Evolutionary conservation across 64 coral and sea anemone species (phyloP), one percentile per base, ranked within the genome.

Genomic region (Dendrophyllia cribrosa): DNA sequence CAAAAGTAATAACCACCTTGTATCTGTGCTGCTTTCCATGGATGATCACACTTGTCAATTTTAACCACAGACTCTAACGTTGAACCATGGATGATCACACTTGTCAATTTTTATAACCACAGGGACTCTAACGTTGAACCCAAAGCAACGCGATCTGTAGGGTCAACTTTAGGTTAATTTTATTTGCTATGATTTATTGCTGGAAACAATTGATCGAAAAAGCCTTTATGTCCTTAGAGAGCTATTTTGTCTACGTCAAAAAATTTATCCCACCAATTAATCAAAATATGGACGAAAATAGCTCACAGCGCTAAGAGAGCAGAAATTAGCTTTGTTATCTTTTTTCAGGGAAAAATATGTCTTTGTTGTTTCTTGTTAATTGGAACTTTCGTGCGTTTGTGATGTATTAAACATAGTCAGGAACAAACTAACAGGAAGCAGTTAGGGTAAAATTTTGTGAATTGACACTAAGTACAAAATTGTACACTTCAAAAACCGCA

Each of bases 401-500:
- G 22, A 15, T 4, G 0, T 4, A 17, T 17, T 4, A 69, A 11
- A 21, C 22, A 20, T 24, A 22, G 7, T 4, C 66, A 69, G 22
- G n/a, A 24, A 25, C 19, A 9, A n/a, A 25, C 12, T 43, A 9
- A 72, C 53, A 72, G 43, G 10, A 45, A 72, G 8, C 70, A 16
- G 14, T 72, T 72, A 10, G 25, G 23, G 3, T 45, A 46, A 46
- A 44, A 45, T 45, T 72, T 72, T 45, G 21, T 24, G 6, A 23
- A 9, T 24, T 64, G 22, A 22, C 66, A 5, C 22, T 69, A 69
- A 69, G 66, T 69, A 69, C 46, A 76, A 76, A 76, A 76, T 76
- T 51, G 52, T 20, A 51, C 20, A 76, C 46, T 76, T 45, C 17
- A 70, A 21, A 76, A 76, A 76, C 74, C 74, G 9, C 74, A 76